Base-by-base conservation (phyloP, 2,113 vertebrate species). In the Gasterosteus aculeatus region DNA sequence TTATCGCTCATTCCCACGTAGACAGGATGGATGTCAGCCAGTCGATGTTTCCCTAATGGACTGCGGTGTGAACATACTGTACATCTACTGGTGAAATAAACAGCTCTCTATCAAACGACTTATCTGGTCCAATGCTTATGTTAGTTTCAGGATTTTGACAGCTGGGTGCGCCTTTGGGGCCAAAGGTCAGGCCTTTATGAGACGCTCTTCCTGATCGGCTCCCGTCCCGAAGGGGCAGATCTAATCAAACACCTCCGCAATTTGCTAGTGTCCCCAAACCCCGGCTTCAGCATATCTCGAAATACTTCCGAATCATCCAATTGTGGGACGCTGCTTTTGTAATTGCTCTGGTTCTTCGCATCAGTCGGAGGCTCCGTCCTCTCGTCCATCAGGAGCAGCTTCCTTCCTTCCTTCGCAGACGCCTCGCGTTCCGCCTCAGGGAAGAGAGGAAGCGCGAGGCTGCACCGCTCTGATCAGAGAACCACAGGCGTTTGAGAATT, bases 401-500 rank as follows among this genome's bases (percentile, higher is more conserved):
- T 75, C 60, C 60, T 22, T 57, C 42, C 22, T 26, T 26, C 22
- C 22, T 26, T 26, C 22, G 66, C 87, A 80, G 82, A 87, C 88
- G 82, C 57, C 83, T 57, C 22, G 7, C 6, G 61, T 15, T 82
- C 31, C 53, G 80, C 74, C 68, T 60, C 69, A 6, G 75, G 73
- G 82, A 72, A 41, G 74, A 74, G 59, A 79, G 72, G 69, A 87
- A 71, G 63, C 14, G 38, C 61, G 46, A 69, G 59, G 53, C 69
- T 60, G 64, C 49, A 70, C 47, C 16, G 60, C 60, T 80, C 68
- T 72, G 83, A 80, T 85, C 75, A 87, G 60, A 75, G 47, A 78
- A 64, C 69, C 80, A 51, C 81, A 73, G 80, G 81, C 78, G 39
- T 46, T 62, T 75, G 77, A 80, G 80, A 84, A 38, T 38, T 88